Evolutionary conservation across 1,140 invertebrate species (phyloP).

Genomic region (Diploscapter pachys): DNA sequence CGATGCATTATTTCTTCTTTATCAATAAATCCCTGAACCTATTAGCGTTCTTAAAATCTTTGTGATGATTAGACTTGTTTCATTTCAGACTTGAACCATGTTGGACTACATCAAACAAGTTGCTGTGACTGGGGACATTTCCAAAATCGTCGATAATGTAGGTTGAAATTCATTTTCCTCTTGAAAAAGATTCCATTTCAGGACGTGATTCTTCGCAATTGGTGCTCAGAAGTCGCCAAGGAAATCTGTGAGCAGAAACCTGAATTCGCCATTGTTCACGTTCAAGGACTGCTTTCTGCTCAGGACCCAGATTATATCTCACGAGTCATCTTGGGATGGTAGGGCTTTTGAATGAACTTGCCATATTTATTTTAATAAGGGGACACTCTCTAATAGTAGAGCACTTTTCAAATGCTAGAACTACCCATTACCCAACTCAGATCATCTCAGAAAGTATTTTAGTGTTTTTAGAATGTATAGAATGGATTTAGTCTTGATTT

Average conservation of each 20-base stretch:
- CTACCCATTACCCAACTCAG: too few relatives aligned
- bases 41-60: too few relatives aligned
- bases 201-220: constrained; percentile 27
- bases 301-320: constrained; percentile 27
- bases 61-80: too few relatives aligned
- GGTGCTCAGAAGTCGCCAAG: constrained; percentile 31
- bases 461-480: too few relatives aligned
- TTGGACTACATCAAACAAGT: constrained; percentile 31
- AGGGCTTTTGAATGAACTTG: background rate
- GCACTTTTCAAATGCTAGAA: too few relatives aligned
- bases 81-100: background rate
- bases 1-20: too few relatives aligned
- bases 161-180: background rate
- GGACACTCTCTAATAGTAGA: too few relatives aligned
- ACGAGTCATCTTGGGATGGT: constrained; percentile 28
- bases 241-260: constrained; percentile 32
- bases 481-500: too few relatives aligned
- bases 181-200: background rate
- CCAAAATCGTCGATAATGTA: constrained; percentile 18
- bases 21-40: too few relatives aligned
- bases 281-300: constrained; percentile 22
- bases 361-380: too few relatives aligned
- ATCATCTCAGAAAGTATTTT: too few relatives aligned
- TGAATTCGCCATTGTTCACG: constrained; percentile 30
- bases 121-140: constrained; percentile 27